Evolutionary conservation across 2,113 vertebrate species (phyloP).

Genomic region (Catharus bicknelli): DNA sequence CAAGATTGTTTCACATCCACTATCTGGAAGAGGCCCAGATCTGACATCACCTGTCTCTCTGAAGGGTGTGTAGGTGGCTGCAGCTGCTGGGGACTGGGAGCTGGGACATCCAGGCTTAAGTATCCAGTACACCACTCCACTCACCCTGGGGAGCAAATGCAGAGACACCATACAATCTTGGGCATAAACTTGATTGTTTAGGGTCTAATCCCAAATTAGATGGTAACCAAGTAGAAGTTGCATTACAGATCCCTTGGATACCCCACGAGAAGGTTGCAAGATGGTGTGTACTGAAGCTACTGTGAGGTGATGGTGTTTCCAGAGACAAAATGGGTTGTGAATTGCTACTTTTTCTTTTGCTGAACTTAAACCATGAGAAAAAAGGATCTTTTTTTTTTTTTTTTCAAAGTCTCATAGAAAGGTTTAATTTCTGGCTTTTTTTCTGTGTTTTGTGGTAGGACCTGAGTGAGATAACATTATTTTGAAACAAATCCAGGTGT

Average conservation of each 20-base stretch:
- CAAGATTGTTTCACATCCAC: accelerated
- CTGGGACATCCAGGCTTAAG: accelerated
- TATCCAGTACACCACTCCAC: background rate
- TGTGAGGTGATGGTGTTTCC: background rate
- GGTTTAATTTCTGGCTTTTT: slow-evolving; percentile 2
- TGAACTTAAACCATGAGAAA: background rate
- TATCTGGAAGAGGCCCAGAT: background rate
- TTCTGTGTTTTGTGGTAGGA: background rate
- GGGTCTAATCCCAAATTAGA: background rate
- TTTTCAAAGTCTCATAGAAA: background rate
- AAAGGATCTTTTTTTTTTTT: background rate
- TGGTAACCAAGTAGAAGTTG: background rate
- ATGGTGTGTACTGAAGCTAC: background rate
- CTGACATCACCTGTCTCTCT: accelerated
- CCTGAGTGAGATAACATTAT: background rate
- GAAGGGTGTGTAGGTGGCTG: accelerated
- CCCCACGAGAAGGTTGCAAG: accelerated
- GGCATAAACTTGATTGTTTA: background rate
- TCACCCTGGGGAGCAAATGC: background rate
- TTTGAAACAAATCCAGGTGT: background rate
- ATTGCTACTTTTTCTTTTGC: background rate
- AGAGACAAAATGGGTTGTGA: background rate
- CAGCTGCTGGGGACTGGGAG: accelerated
- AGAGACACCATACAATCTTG: accelerated
- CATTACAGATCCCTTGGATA: accelerated